Base-by-base conservation (phyloP, 1,140 invertebrate genomes). In the Campoletis sonorensis region DNA sequence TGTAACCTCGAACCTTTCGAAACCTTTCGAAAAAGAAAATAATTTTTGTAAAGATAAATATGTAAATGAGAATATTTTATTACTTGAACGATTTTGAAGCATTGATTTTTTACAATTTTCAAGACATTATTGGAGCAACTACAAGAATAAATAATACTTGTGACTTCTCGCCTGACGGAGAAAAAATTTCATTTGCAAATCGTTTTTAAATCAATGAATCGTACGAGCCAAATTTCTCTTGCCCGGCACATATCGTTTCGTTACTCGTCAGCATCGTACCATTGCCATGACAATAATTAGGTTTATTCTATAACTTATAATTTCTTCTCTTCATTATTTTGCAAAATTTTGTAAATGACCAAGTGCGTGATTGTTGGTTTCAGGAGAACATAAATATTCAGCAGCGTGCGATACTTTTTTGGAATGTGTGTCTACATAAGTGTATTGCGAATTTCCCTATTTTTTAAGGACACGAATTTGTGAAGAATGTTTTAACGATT, bases 231-330 rank as follows among this genome's bases (percentile, higher is more conserved):
- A 90, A 90, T 86, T 81, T 84, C 73, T 82, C 85, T 87, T 87
- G 86, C 85, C 87, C 86, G 75, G 76, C 79, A 84, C 79, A 75
- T 76, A 81, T 86, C 71, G 78, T 58, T 82, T 85, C 80, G 67
- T 84, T 79, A 84, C 64, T 64, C 85, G 83, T 89, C 85, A 86
- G 79, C 88, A 87, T 82, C 54, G 54, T 58, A 23, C 83, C 85
- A 87, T 91, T 92, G 89, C 89, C 90, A 91, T 91, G 89, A 91
- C 90, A 90, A 91, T 91, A 91, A 91, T 84, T 68, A 84, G 88
- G 87, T 80, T 87, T 88, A 89, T 89, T 88, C 80, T 89, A 89
- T 73, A 4, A 7, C 16, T 37, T 13, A 21, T 58, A 45, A 27
- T 58, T 76, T 58, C 30, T 76, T 33, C 26, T 76, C 23, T 79